Percentiles rank a stretch among this genome's conserved stretches.
Evolutionary conservation across 2,113 vertebrate genomes (phyloP).

Genomic region (Xiphophorus maculatus): DNA sequence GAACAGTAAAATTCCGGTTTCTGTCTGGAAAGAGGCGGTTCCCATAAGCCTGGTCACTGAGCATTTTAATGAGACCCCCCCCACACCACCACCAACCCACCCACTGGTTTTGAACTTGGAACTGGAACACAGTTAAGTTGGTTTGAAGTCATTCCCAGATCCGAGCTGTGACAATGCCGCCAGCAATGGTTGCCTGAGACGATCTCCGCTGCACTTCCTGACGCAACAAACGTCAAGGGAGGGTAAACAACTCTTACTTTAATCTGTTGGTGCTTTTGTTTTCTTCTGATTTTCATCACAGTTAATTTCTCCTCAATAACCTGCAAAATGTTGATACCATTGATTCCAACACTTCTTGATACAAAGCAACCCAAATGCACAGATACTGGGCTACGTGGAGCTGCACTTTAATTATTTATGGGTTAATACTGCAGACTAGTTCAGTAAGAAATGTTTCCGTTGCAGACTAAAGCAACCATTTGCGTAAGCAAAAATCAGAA

Average conservation of each 20-base stretch:
- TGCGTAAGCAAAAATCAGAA: neutral
- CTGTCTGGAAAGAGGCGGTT: neutral
- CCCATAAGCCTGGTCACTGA: neutral
- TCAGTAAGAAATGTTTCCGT: neutral
- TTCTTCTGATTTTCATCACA: neutral
- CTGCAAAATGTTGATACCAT: neutral
- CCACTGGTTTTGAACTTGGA: neutral
- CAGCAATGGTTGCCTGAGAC: neutral
- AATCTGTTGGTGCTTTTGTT: too few species aligned
- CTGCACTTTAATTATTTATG: neutral
- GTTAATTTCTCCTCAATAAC: neutral
- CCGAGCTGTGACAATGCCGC: neutral
- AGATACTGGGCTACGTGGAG: neutral
- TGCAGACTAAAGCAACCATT: neutral
- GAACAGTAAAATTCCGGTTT: neutral
- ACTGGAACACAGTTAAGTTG: neutral
- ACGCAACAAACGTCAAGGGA: neutral
- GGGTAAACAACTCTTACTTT: neutral
- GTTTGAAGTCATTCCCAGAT: neutral
- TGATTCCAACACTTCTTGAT: neutral
- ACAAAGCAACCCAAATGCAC: neutral
- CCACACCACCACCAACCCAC: fast-evolving
- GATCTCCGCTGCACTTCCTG: neutral
- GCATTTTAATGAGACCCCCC: neutral
- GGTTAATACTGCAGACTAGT: neutral